Percentiles rank a stretch among this genome's conserved stretches.
Conservation (phyloP, 2,888 invertebrate genomes). For the Camponotus fellah region DNA sequence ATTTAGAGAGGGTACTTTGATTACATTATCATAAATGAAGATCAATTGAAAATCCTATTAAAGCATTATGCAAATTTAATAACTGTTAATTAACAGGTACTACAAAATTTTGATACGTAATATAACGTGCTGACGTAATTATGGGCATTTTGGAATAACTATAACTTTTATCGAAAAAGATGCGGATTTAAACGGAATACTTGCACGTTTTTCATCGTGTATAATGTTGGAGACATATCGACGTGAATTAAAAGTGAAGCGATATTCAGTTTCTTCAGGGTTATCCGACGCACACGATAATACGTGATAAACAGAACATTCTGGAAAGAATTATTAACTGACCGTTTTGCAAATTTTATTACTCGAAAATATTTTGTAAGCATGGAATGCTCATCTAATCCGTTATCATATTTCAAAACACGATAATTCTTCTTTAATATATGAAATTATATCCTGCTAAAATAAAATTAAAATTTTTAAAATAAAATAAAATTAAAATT, state of each 20-base stretch:
- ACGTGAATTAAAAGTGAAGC: constrained; percentile 28
- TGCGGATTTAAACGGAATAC: neutral
- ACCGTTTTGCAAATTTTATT: neutral
- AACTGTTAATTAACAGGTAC: constrained; percentile 47
- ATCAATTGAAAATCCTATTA: constrained; percentile 54
- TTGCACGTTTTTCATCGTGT: neutral
- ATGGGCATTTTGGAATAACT: neutral
- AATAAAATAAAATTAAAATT: neutral
- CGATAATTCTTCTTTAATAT: neutral
- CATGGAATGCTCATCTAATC: neutral
- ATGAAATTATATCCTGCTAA: neutral
- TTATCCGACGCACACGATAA: constrained; percentile 42
- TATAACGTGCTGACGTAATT: neutral
- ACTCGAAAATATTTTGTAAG: neutral
- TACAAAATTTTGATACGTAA: constrained; percentile 1
- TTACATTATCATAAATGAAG: constrained; percentile 46
- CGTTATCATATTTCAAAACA: neutral
- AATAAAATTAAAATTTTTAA: neutral
- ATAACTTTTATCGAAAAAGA: neutral
- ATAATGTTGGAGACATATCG: constrained; percentile 5
- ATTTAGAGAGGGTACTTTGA: constrained; percentile 39
- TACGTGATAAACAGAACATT: constrained; percentile 11
- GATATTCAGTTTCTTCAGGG: constrained; percentile 14
- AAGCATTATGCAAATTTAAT: constrained; percentile 50
- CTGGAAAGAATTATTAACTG: neutral